phyloP scores from a whole-genome alignment of 2,888 invertebrate genomes.

The Macrophya alboannulata region DNA sequence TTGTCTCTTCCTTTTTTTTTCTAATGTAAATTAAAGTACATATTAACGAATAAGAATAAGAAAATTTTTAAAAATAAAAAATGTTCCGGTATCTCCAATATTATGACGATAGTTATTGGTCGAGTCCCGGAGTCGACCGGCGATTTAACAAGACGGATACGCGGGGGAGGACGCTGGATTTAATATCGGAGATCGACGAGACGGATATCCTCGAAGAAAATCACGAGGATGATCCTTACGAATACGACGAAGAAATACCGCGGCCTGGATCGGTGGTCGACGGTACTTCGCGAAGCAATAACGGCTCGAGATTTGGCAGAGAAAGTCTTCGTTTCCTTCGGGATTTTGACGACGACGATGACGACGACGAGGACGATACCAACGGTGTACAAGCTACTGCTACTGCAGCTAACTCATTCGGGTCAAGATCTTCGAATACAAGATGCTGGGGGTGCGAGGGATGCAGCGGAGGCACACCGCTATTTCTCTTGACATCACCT shows the following conservation, averaged over 20 bases:
- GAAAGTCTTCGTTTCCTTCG: constrained; percentile 56
- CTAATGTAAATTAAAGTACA: too few relatives aligned
- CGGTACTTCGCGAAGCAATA: constrained; percentile 29
- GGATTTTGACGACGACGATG: constrained; percentile 36
- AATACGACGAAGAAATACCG: constrained; percentile 80
- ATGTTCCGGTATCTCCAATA: constrained; percentile 55
- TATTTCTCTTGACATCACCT: constrained; percentile 75
- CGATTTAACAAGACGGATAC: constrained; percentile 39
- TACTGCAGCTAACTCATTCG: background rate
- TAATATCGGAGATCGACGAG: constrained; percentile 57
- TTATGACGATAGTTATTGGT: constrained; percentile 58
- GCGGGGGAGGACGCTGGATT: constrained; percentile 53
- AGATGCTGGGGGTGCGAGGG: constrained; percentile 72
- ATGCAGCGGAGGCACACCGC: constrained; percentile 69
- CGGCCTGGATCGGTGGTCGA: constrained; percentile 62
- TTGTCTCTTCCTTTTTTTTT: too few relatives aligned
- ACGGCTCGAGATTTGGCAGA: background rate
- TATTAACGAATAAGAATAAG: background rate
- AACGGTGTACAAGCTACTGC: background rate
- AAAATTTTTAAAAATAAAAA: background rate
- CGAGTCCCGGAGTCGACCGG: constrained; percentile 32
- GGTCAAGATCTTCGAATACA: constrained; percentile 4
- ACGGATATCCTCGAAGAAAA: constrained; percentile 63
- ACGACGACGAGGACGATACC: constrained; percentile 16
- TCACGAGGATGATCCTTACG: constrained; percentile 78